Evolutionary conservation across 2,797 vertebrate genomes (phyloP), one percentile per base, ranked within the genome.

Genomic region (Mico argentatus): DNA sequence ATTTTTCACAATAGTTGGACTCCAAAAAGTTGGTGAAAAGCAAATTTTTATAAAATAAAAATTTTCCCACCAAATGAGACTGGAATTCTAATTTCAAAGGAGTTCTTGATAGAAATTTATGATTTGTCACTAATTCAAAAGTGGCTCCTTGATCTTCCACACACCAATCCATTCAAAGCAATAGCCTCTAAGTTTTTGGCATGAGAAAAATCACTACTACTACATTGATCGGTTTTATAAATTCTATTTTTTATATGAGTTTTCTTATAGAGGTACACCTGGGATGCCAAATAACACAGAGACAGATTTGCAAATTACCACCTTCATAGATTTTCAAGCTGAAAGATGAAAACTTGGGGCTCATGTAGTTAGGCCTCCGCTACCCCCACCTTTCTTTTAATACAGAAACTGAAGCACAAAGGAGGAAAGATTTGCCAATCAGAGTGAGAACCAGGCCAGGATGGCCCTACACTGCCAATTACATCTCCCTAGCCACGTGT

Each of bases 251-350:
- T 98, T 95, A 96, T 67, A 82, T 80, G 82, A 44, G 41, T 97
- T 91, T 97, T 96, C 96, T 96, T 97, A 88, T 88, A 97, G 90
- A 96, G 52, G 80, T 84, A 93, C 88, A 97, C 50, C 64, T 67
- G 76, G 55, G 77, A 77, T 81, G 77, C 81, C 95, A 97, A 97
- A 86, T 96, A 90, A 97, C 50, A 97, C 94, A 97, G 41, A 90
- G 73, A 96, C 1, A 97, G 95, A 96, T 97, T 97, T 97, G 88
- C 97, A 98, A 98, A 97, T 97, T 95, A 97, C 92, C 84, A 95
- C 90, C 95, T 96, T 94, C 76, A 89, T 0, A 57, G 85, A 59
- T 84, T 95, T 86, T 90, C 94, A 91, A 91, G 75, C 61, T 82
- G 20, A 94, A 67, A 67, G 61, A 33, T 67, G 33, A 94, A 86